These are phyloP conservation scores for Phyllostomus discolor DNA, from an alignment of 2,113 vertebrate genomes.

Conservation along the genomic window DNA sequence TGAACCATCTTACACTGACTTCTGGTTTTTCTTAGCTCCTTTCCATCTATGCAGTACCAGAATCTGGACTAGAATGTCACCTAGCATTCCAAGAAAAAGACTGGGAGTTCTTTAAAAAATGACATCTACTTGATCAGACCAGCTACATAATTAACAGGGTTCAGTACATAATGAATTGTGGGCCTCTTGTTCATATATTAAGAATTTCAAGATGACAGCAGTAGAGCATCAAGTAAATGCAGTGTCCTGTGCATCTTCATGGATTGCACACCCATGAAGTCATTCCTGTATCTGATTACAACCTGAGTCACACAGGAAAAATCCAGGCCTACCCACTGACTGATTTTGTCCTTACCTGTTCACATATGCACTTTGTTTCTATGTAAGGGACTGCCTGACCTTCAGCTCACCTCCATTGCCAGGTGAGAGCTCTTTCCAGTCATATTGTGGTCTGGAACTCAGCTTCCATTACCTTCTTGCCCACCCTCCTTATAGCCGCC, in stretches of 20 bases:
- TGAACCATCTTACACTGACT: neutral
- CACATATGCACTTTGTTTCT: neutral
- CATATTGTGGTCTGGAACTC: neutral
- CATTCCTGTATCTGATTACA: neutral
- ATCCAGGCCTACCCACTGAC: neutral
- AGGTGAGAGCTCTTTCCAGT: neutral
- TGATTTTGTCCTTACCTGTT: neutral
- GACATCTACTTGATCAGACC: neutral
- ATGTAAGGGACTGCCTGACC: neutral
- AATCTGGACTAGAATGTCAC: neutral
- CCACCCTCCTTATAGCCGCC: neutral
- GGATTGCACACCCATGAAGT: neutral
- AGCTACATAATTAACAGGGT: neutral
- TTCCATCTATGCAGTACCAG: neutral
- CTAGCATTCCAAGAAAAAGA: neutral
- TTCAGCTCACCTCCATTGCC: neutral
- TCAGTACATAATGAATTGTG: neutral
- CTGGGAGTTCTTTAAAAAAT: neutral
- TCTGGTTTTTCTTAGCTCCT: neutral
- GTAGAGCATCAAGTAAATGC: neutral
- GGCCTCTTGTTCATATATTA: neutral
- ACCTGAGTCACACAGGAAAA: slow-evolving; percentile 42
- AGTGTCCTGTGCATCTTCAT: neutral
- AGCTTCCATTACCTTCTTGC: neutral
- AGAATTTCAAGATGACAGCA: neutral